Conservation (phyloP, 2,888 invertebrate genomes). For the Amiota communis region DNA sequence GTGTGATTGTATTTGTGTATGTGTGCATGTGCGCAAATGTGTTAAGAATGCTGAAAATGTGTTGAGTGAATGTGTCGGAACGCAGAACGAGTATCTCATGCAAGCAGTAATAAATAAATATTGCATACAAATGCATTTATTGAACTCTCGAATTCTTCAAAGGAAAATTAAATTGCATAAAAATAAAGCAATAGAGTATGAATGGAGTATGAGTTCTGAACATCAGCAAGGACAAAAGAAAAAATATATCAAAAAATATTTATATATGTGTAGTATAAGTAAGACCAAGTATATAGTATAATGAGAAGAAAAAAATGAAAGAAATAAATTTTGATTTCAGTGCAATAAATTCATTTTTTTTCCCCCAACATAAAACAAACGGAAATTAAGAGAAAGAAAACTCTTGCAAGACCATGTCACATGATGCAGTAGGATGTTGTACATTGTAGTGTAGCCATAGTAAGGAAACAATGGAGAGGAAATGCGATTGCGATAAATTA, state of each 20-base stretch:
- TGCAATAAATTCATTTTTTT: conserved; percentile 4
- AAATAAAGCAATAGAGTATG: too few relatives aligned
- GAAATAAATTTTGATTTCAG: neutral
- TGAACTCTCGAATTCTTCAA: neutral
- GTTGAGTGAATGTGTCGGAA: too few relatives aligned
- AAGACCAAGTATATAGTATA: too few relatives aligned
- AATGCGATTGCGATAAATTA: conserved; percentile 2
- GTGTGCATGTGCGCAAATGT: too few relatives aligned
- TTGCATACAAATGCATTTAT: conserved; percentile 1
- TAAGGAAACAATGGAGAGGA: neutral
- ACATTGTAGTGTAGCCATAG: too few relatives aligned
- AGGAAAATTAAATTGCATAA: neutral
- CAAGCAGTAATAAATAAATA: conserved; percentile 1
- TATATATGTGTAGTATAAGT: too few relatives aligned
- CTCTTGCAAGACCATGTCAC: neutral
- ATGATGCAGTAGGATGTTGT: too few relatives aligned
- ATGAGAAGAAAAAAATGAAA: neutral
- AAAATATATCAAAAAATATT: too few relatives aligned
- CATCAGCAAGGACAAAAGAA: too few relatives aligned
- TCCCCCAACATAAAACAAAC: neutral
- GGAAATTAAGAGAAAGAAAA: conserved; percentile 3
- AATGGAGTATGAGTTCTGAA: too few relatives aligned
- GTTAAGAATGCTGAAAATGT: too few relatives aligned
- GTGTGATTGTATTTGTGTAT: neutral
- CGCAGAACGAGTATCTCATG: neutral